A percentile compares a stretch with the other conserved stretches of the same genome.
Conservation (phyloP, 2,888 invertebrate species). For the Eilema griseolum region DNA sequence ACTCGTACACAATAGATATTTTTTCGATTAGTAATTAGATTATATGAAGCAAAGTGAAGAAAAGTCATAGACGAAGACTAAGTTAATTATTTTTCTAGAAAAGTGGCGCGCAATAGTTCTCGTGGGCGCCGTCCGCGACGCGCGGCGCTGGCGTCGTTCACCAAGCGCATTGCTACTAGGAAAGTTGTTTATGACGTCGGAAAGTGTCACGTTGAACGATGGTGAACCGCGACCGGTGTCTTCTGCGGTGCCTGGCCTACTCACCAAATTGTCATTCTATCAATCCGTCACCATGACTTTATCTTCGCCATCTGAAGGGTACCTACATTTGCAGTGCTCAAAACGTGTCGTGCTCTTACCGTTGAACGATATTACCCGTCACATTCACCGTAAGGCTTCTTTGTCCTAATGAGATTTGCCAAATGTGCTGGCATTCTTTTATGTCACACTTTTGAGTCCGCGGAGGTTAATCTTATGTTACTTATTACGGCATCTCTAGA, state of each 20-base stretch:
- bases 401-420: constrained; percentile 57
- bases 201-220: constrained; percentile 87
- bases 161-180: constrained; percentile 84
- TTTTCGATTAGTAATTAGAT: constrained; percentile 42
- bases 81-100: constrained; percentile 75
- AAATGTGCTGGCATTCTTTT: constrained; percentile 45
- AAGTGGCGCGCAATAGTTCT: constrained; percentile 77
- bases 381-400: constrained; percentile 61
- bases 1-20: constrained; percentile 43
- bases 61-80: constrained; percentile 69
- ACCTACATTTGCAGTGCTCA: constrained; percentile 63
- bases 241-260: constrained; percentile 83
- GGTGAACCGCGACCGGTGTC: constrained; percentile 83
- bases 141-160: constrained; percentile 60
- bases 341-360: constrained; percentile 63
- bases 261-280: constrained; percentile 85
- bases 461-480: constrained; percentile 28
- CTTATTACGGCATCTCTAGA: constrained; percentile 38
- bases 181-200: constrained; percentile 86
- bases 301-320: constrained; percentile 75
- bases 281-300: constrained; percentile 82
- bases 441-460: constrained; percentile 34
- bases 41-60: constrained; percentile 65
- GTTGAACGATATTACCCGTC: constrained; percentile 66
- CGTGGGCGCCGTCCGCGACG: constrained; percentile 67